These are phyloP conservation scores for Mesitornis unicolor DNA, from an alignment of 2,113 vertebrate genomes.

Conservation along the genomic window DNA sequence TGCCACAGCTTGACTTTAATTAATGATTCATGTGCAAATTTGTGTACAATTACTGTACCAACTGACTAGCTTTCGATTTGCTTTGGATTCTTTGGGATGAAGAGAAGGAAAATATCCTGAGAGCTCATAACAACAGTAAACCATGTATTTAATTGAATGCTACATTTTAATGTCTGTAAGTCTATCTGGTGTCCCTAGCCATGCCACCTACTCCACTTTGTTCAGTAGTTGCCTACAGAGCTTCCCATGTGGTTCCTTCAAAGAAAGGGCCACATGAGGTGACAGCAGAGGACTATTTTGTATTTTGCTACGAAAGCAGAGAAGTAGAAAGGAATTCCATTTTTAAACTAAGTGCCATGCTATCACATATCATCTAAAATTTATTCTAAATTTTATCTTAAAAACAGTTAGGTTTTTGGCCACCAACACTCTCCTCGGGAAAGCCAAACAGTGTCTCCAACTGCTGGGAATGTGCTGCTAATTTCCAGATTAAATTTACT, in stretches of 20 bases:
- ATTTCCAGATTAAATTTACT: conserved; percentile 12
- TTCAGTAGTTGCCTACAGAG: background rate
- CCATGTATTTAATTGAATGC: background rate
- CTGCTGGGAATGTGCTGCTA: background rate
- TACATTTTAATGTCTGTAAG: background rate
- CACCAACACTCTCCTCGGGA: background rate
- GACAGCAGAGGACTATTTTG: background rate
- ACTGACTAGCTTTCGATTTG: conserved; percentile 1
- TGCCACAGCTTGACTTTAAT: conserved; percentile 44
- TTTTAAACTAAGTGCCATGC: background rate
- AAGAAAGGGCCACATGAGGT: background rate
- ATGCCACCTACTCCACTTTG: background rate
- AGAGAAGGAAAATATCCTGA: background rate
- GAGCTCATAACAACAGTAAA: background rate
- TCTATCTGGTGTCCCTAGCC: background rate
- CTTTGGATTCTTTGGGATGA: conserved; percentile 30
- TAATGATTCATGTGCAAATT: conserved; percentile 45
- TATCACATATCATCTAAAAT: background rate
- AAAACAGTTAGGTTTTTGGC: background rate
- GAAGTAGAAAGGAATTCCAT: background rate
- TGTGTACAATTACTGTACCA: background rate
- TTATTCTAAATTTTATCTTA: background rate
- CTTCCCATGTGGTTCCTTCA: background rate
- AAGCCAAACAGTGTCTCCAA: background rate
- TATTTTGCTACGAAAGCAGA: background rate